phyloP scores from a whole-genome alignment of 2,888 invertebrate species.

The Philhelius pedissequus region DNA sequence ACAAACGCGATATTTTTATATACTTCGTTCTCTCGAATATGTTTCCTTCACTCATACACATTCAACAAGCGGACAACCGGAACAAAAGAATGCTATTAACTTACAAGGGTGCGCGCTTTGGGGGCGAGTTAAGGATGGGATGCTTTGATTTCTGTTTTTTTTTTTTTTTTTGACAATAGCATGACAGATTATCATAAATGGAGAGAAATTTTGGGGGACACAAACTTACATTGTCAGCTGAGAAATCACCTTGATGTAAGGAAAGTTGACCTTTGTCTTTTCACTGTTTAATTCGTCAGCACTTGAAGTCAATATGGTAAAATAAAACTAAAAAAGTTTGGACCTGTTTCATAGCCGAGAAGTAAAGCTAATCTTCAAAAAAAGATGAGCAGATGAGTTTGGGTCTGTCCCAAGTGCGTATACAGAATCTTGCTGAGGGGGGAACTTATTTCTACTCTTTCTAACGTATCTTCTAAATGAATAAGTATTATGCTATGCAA shows the following conservation, averaged over 20 bases:
- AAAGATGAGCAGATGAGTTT: neutral
- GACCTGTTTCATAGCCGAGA: conserved; percentile 7
- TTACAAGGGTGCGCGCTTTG: neutral
- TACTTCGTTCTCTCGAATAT: neutral
- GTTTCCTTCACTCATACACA: neutral
- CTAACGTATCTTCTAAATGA: too few relatives aligned
- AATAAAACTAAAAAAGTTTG: neutral
- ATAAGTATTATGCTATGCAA: too few relatives aligned
- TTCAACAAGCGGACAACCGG: neutral
- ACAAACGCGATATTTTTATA: conserved; percentile 13
- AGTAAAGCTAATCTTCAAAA: neutral
- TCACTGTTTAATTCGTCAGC: neutral
- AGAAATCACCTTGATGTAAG: neutral
- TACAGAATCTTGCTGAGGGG: neutral
- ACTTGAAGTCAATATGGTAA: neutral
- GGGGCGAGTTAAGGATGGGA: neutral
- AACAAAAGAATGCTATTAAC: neutral
- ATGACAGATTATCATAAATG: conserved; percentile 4
- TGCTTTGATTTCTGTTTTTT: too few relatives aligned
- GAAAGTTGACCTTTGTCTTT: neutral
- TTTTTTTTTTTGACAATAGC: neutral
- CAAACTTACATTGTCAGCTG: conserved; percentile 1
- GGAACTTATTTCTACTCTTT: neutral
- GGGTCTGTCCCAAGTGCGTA: neutral
- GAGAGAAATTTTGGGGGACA: neutral